phyloP scores from a whole-genome alignment of 2,888 invertebrate genomes.

The Keiferia lycopersicella region DNA sequence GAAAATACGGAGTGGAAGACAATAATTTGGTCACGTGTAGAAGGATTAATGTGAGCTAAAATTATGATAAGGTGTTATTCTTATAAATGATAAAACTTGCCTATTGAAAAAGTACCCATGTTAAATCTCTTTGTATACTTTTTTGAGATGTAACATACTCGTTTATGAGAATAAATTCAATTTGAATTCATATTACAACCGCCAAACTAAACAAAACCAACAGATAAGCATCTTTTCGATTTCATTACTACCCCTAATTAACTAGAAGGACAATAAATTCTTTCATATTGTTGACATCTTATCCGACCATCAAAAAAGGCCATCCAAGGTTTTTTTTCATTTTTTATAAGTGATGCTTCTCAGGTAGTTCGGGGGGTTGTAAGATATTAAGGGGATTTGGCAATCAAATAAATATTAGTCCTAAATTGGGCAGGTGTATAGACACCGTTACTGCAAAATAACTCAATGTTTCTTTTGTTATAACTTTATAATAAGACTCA shows the following conservation, averaged over 20 bases:
- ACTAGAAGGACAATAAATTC: slow-evolving; percentile 45
- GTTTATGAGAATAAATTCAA: not conserved
- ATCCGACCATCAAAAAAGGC: slow-evolving; percentile 33
- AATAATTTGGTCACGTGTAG: too few relatives aligned
- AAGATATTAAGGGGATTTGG: slow-evolving; percentile 56
- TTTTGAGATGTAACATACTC: not conserved
- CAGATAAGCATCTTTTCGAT: slow-evolving; percentile 25
- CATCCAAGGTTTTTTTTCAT: slow-evolving; percentile 31
- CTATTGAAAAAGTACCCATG: too few relatives aligned
- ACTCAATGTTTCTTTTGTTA: slow-evolving; percentile 48
- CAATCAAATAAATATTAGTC: slow-evolving; percentile 78
- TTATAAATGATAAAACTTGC: too few relatives aligned
- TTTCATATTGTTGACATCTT: slow-evolving; percentile 30
- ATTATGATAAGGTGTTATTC: too few relatives aligned
- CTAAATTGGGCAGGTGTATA: slow-evolving; percentile 64
- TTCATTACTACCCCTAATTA: slow-evolving; percentile 42
- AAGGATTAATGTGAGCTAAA: too few relatives aligned
- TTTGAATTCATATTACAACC: not conserved
- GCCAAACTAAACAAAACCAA: slow-evolving; percentile 18
- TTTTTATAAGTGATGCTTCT: slow-evolving; percentile 44
- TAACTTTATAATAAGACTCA: slow-evolving; percentile 26
- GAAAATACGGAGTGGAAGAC: too few relatives aligned
- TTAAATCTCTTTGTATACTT: too few relatives aligned
- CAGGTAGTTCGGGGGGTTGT: slow-evolving; percentile 32
- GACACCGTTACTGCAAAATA: slow-evolving; percentile 49